Percentiles rank a stretch among this genome's conserved stretches.
Evolutionary conservation across 1,140 invertebrate genomes (phyloP).

Genomic region (Eubasilissa regina): DNA sequence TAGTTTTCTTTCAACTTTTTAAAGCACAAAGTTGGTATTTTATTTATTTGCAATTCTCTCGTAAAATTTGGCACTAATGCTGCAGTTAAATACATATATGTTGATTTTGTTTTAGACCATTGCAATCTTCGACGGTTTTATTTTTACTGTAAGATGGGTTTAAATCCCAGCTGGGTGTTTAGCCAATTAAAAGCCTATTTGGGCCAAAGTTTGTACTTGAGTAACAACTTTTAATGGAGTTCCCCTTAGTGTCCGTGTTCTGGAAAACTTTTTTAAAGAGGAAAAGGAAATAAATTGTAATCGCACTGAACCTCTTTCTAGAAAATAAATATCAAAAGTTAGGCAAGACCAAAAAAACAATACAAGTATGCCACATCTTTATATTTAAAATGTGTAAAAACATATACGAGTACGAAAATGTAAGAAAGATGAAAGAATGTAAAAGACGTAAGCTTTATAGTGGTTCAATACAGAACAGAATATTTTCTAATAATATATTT

Average conservation of each 20-base stretch:
- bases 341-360: neutral
- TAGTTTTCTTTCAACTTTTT: too few relatives aligned
- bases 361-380: too few relatives aligned
- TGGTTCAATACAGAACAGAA: too few relatives aligned
- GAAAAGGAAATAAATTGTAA: conserved; percentile 44
- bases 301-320: conserved; percentile 21
- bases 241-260: conserved; percentile 49
- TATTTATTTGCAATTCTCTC: too few relatives aligned
- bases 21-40: too few relatives aligned
- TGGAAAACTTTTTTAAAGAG: conserved; percentile 47
- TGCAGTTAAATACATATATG: too few relatives aligned
- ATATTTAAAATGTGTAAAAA: too few relatives aligned
- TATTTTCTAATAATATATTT: too few relatives aligned
- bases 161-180: conserved; percentile 52
- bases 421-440: too few relatives aligned
- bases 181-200: conserved; percentile 59
- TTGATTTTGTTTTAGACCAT: neutral
- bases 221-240: conserved; percentile 59
- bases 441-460: too few relatives aligned
- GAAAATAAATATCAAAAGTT: conserved; percentile 18
- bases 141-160: conserved; percentile 27
- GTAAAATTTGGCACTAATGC: too few relatives aligned
- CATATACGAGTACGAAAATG: too few relatives aligned
- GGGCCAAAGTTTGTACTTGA: conserved; percentile 47
- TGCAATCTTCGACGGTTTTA: conserved; percentile 41